phyloP scores from a whole-genome alignment of 2,888 invertebrate species.

The Perizoma flavofasciatum region DNA sequence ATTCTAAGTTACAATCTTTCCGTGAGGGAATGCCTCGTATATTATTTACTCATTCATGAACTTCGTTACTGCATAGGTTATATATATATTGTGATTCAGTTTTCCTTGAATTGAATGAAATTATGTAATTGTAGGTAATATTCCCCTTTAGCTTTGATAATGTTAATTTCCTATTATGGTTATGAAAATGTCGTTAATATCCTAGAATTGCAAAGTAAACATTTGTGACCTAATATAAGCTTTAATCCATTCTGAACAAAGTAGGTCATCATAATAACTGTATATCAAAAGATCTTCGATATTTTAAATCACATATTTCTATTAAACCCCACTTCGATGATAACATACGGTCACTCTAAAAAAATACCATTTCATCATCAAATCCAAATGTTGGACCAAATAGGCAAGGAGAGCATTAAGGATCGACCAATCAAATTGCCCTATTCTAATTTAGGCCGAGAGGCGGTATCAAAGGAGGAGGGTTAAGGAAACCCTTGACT shows the following conservation, averaged over 20 bases:
- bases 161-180: too few relatives aligned
- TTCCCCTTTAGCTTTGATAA: too few relatives aligned
- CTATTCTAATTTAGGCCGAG: slow-evolving; percentile 64
- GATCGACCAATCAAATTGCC: slow-evolving; percentile 68
- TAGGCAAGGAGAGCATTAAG: too few relatives aligned
- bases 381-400: too few relatives aligned
- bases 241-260: not conserved
- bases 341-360: slow-evolving; percentile 31
- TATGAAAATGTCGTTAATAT: not conserved
- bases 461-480: slow-evolving; percentile 68
- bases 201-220: too few relatives aligned
- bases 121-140: not conserved
- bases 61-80: not conserved
- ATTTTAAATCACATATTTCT: not conserved
- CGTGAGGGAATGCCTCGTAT: too few relatives aligned
- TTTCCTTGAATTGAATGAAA: slow-evolving; percentile 1
- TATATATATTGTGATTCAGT: not conserved
- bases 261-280: not conserved
- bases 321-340: not conserved
- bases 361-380: not conserved
- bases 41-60: too few relatives aligned
- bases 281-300: too few relatives aligned
- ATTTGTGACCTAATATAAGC: too few relatives aligned
- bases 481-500: slow-evolving; percentile 56
- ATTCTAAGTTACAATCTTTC: too few relatives aligned